Percentiles rank a stretch among this genome's conserved stretches.
These are phyloP conservation scores for Anseranas semipalmata DNA, from an alignment of 2,113 vertebrate species.

Conservation along the genomic window DNA sequence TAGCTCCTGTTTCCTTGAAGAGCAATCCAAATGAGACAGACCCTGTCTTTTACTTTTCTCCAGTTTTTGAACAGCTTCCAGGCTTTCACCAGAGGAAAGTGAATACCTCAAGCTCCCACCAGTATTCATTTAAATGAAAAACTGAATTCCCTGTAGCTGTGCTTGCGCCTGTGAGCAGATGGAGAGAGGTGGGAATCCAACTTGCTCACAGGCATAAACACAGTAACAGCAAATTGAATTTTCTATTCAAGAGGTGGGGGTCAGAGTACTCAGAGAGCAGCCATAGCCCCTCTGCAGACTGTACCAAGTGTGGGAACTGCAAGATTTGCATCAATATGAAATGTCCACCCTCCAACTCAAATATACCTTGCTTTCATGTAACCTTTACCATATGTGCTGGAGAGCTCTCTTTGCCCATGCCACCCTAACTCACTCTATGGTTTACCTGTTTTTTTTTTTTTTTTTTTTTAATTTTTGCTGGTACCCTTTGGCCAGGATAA, in stretches of 20 bases:
- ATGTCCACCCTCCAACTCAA: not conserved
- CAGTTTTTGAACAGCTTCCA: conserved; percentile 22
- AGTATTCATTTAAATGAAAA: conserved; percentile 42
- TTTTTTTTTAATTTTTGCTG: not conserved
- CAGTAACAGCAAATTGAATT: conserved; percentile 41
- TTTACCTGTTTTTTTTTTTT: not conserved
- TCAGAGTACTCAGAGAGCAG: not conserved
- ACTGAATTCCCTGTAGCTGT: not conserved
- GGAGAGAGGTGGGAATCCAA: conserved; percentile 32
- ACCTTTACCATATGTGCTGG: not conserved
- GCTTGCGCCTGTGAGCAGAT: conserved; percentile 37
- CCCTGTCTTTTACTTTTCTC: conserved; percentile 18
- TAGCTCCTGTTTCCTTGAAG: conserved; percentile 42
- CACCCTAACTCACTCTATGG: fast-evolving
- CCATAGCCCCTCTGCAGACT: not conserved
- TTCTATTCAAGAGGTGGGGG: not conserved
- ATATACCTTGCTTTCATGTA: not conserved
- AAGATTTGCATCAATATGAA: not conserved
- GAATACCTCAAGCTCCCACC: not conserved
- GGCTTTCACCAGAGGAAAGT: not conserved
- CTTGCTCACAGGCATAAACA: conserved; percentile 7
- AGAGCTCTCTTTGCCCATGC: not conserved
- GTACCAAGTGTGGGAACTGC: not conserved
- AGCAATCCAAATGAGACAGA: conserved; percentile 7
- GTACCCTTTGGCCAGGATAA: not conserved